A percentile compares a stretch with the other conserved stretches of the same genome.
These are phyloP conservation scores for Mnemiopsis leidyi DNA, from an alignment of 37 sponge, comb jelly and placozoan species.

Conservation along the genomic window DNA sequence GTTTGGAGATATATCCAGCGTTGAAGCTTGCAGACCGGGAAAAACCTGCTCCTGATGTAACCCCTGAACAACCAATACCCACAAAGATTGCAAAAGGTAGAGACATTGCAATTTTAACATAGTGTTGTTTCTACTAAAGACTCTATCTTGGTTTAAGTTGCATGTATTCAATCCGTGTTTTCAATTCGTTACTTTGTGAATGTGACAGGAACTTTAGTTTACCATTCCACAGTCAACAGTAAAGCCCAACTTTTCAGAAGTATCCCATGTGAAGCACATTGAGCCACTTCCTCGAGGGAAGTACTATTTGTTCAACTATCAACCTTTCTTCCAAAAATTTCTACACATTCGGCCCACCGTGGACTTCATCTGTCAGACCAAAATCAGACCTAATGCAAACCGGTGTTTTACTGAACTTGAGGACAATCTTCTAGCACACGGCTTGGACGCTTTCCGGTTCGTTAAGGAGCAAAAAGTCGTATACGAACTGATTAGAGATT, in stretches of 20 bases:
- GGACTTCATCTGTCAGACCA: neutral
- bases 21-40: neutral
- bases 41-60: neutral
- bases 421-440: slow-evolving; percentile 56
- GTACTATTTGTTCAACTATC: neutral
- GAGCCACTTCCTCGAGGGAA: slow-evolving; percentile 29
- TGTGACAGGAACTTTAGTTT: too few relatives aligned
- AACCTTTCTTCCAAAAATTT: slow-evolving; percentile 50
- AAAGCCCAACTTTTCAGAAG: neutral
- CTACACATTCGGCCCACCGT: slow-evolving; percentile 30
- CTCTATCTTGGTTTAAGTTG: too few relatives aligned
- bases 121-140: too few relatives aligned
- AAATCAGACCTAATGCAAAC: slow-evolving; percentile 30
- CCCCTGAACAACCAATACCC: neutral
- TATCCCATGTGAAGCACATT: neutral
- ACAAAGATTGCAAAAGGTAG: neutral
- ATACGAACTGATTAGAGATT: neutral
- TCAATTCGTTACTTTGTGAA: too few relatives aligned
- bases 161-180: too few relatives aligned
- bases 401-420: slow-evolving; percentile 10
- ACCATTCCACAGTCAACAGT: too few relatives aligned
- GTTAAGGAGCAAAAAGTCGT: slow-evolving; percentile 8
- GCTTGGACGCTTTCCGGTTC: slow-evolving; percentile 25
- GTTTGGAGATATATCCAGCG: slow-evolving; percentile 1
- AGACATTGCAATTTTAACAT: too few relatives aligned